phyloP scores from a whole-genome alignment of 1,140 invertebrate genomes.

The Apis florea region DNA sequence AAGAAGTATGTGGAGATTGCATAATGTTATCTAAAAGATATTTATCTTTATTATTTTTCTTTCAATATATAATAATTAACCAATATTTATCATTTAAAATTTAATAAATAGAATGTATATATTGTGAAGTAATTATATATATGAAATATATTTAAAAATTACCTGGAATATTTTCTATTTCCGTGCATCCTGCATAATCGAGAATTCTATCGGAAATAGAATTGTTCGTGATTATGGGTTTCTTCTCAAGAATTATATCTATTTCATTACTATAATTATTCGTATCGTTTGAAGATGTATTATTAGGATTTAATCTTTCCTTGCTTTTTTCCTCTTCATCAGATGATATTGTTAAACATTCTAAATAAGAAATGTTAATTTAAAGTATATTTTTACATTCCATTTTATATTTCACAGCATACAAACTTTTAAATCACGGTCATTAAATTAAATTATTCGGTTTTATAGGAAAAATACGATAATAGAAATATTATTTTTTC shows the following conservation, averaged over 20 bases:
- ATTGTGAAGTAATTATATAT: not conserved
- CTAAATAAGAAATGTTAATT: slow-evolving; percentile 52
- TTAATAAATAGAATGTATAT: not conserved
- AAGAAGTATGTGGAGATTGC: slow-evolving; percentile 72
- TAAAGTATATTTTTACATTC: not conserved
- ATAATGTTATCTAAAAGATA: slow-evolving; percentile 52
- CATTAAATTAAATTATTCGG: not conserved
- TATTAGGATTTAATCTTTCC: slow-evolving; percentile 46
- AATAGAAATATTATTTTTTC: not conserved
- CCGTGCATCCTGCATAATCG: slow-evolving; percentile 34
- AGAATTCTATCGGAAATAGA: slow-evolving; percentile 51
- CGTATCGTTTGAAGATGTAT: slow-evolving; percentile 29
- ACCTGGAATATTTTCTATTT: slow-evolving; percentile 58
- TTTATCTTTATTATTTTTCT: slow-evolving; percentile 67
- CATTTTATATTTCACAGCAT: not conserved
- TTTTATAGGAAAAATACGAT: not conserved
- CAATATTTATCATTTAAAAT: not conserved
- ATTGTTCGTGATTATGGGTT: slow-evolving; percentile 79
- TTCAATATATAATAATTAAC: slow-evolving; percentile 75
- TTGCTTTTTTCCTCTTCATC: slow-evolving; percentile 75
- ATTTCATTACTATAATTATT: slow-evolving; percentile 61
- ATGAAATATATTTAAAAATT: not conserved
- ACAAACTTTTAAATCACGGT: not conserved
- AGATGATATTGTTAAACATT: slow-evolving; percentile 79
- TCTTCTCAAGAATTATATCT: slow-evolving; percentile 77